Evolutionary conservation across 2,113 vertebrate species (phyloP).

Genomic region (Hystrix cristata): DNA sequence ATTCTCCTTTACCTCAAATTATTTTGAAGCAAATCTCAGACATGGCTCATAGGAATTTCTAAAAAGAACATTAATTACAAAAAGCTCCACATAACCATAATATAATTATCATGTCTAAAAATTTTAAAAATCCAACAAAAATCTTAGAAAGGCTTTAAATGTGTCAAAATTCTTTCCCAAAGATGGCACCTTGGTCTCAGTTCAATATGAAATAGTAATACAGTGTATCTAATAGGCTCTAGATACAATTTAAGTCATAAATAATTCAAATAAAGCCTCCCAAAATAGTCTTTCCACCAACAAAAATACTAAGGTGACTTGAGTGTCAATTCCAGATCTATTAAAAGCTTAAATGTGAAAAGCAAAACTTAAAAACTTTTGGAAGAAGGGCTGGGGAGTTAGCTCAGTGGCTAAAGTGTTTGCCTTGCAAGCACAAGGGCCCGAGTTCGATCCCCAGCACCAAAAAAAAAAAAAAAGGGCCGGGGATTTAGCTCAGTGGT

Average conservation of each 20-base stretch:
- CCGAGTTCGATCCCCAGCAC: too few relatives aligned
- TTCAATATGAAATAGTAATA: constrained; percentile 68
- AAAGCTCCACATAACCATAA: neutral
- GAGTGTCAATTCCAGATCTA: constrained; percentile 15
- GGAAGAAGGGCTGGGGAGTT: neutral
- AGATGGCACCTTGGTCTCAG: constrained; percentile 63
- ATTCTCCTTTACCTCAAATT: neutral
- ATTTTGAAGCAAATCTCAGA: constrained; percentile 43
- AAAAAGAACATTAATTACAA: constrained; percentile 35
- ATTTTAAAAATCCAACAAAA: constrained; percentile 51
- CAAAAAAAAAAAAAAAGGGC: too few relatives aligned
- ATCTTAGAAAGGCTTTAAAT: constrained; percentile 65
- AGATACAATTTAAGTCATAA: constrained; percentile 72
- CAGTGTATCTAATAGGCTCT: constrained; percentile 62
- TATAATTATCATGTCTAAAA: constrained; percentile 48
- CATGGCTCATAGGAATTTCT: neutral
- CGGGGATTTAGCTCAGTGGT: too few relatives aligned
- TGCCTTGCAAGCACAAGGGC: too few relatives aligned
- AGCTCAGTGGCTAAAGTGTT: too few relatives aligned
- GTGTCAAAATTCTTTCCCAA: constrained; percentile 66
- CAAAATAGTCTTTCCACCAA: constrained; percentile 59
- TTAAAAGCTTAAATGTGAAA: constrained; percentile 62
- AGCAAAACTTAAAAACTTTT: constrained; percentile 59
- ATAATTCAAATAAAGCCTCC: constrained; percentile 72
- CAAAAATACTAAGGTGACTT: constrained; percentile 62